These are phyloP conservation scores for Amblyjoppa proteus DNA, from an alignment of 2,888 invertebrate genomes.

Conservation along the genomic window DNA sequence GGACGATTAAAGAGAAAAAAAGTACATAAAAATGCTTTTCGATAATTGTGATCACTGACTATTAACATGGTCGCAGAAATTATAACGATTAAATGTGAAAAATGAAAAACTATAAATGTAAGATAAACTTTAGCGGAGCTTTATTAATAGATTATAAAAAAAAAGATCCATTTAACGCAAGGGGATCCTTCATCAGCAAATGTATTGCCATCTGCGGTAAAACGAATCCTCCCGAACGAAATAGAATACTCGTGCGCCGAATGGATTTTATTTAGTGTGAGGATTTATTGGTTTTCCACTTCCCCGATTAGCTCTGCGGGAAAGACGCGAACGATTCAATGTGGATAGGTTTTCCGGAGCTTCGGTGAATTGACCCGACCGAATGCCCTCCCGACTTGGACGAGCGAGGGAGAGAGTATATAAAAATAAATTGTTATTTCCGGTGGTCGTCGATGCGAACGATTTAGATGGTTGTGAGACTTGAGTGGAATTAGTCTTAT, in stretches of 20 bases:
- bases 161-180: too few species aligned
- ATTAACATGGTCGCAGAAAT: not conserved
- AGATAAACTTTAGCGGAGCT: not conserved
- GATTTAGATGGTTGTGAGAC: constrained; percentile 1
- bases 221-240: not conserved
- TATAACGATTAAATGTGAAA: not conserved
- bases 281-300: constrained; percentile 29
- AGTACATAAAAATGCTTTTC: not conserved
- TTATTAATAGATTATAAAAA: not conserved
- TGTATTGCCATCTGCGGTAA: too few species aligned
- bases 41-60: not conserved
- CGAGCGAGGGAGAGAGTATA: constrained; percentile 13
- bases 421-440: constrained; percentile 53
- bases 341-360: constrained; percentile 19
- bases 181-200: too few species aligned
- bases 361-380: constrained; percentile 41
- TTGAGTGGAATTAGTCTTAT: not conserved
- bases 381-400: constrained; percentile 21
- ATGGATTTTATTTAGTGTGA: not conserved
- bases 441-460: constrained; percentile 21
- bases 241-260: not conserved
- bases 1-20: not conserved
- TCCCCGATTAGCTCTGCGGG: constrained; percentile 40
- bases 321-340: constrained; percentile 26
- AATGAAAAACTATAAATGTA: not conserved